Conservation (phyloP, 2,888 invertebrate species). For the Malthinus flaveolus region DNA sequence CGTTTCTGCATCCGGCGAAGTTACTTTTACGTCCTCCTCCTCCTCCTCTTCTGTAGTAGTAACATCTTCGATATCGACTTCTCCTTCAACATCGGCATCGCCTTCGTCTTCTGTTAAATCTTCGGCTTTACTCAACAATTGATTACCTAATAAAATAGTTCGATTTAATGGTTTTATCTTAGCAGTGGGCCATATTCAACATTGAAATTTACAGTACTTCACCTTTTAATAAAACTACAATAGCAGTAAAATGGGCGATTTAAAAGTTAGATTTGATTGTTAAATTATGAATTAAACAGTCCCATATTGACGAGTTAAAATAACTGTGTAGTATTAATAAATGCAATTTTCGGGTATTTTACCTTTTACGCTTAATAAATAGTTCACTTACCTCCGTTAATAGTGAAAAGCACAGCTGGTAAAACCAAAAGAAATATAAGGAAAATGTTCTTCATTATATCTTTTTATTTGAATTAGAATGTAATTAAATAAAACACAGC, state of each 20-base stretch:
- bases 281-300: neutral
- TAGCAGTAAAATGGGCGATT: constrained; percentile 4
- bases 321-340: no score
- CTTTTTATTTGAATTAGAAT: neutral
- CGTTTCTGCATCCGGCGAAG: constrained; percentile 91
- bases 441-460: constrained; percentile 69
- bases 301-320: neutral
- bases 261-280: constrained; percentile 18
- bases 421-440: constrained; percentile 68
- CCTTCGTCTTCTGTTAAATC: constrained; percentile 74
- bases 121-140: constrained; percentile 62
- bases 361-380: neutral
- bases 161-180: no score
- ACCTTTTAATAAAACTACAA: constrained; percentile 13
- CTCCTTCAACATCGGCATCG: constrained; percentile 69
- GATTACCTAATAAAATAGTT: constrained; percentile 50
- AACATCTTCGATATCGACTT: constrained; percentile 62
- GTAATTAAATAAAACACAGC: no score
- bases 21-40: constrained; percentile 68
- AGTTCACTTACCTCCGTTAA: constrained; percentile 70
- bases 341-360: neutral
- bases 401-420: constrained; percentile 71
- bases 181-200: neutral
- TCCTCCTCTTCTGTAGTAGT: constrained; percentile 65
- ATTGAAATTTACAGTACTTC: neutral